Evolutionary conservation across 2,797 vertebrate species (phyloP), one percentile per base, ranked within the genome.

Genomic region (Protosalanx chinensis): DNA sequence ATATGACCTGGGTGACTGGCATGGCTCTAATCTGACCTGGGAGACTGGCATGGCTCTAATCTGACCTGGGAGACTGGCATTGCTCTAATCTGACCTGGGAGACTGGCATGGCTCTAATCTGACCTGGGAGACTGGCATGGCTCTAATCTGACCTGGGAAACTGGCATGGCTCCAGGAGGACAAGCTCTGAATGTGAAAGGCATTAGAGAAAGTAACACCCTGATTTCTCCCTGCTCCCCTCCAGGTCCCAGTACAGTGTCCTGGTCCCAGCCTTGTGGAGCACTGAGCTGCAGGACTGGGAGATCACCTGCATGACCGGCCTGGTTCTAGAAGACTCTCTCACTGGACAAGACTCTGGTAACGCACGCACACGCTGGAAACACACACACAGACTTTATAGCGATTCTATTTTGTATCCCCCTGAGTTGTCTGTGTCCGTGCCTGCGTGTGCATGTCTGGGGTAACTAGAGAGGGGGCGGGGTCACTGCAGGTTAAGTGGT

Each of bases 231-330:
- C 29, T 33, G 15, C 18, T 68, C 37, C 12, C 56, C 61, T 70
- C 32, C 73, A 93, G 92, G 65, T 86, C 89, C 59, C 82, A 87
- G 79, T 90, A 92, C 74, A 62, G 64, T 0, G 83, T 90, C 49
- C 76, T 94, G 72, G 78, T 92, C 29, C 86, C 90, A 29, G 88
- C 89, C 7, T 73, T 93, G 70, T 93, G 90, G 91, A 82, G 72
- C 7, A 91, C 84, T 0, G 90, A 91, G n/a, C 81, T 92, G 65
- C 90, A 93, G 57, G 90, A 92, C 74, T 93, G 90, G 90, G 91
- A 94, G 85, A 82, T 93, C 18, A 91, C 88, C 69, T 91, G 89
- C 73, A 90, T 93, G 90, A 90, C 85, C 74, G 82, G 78, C 46
- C 72, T 92, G 75, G 85, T 91, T 20, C 70, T 92, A 77, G 91